Evolutionary conservation across 2,888 invertebrate species (phyloP).

Genomic region (Ophion ellenae): DNA sequence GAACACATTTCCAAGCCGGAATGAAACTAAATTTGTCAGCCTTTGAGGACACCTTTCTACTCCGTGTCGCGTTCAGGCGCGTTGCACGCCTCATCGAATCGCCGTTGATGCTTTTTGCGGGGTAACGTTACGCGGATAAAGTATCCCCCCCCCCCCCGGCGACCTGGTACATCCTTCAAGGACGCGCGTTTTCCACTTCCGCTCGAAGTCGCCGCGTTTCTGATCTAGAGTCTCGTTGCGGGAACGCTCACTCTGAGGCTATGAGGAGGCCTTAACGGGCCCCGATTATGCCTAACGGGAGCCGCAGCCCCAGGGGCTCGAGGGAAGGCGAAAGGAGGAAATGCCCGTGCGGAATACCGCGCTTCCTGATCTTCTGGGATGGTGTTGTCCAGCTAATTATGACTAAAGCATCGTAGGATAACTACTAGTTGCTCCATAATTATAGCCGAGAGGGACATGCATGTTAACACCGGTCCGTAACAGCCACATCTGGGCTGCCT

Average conservation of each 20-base stretch:
- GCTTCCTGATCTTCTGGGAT: slow-evolving; percentile 3
- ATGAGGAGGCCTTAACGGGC: background rate
- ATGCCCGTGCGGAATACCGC: slow-evolving; percentile 13
- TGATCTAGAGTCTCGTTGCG: background rate
- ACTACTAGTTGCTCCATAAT: background rate
- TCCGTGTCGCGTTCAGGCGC: slow-evolving; percentile 4
- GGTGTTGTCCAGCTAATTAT: slow-evolving; percentile 8
- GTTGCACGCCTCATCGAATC: slow-evolving; percentile 3
- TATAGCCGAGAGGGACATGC: background rate
- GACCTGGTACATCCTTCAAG: slow-evolving; percentile 33
- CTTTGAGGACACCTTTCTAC: slow-evolving; percentile 23
- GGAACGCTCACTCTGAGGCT: background rate
- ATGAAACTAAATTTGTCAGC: slow-evolving; percentile 42
- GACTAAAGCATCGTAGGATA: background rate
- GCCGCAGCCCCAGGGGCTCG: slow-evolving; percentile 56
- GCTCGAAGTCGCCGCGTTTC: too few relatives aligned
- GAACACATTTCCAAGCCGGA: slow-evolving; percentile 20
- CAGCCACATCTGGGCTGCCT: too few relatives aligned
- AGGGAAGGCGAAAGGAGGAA: slow-evolving; percentile 47
- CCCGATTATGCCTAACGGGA: background rate
- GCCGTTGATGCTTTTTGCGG: background rate
- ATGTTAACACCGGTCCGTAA: too few relatives aligned
- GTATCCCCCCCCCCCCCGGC: slow-evolving; percentile 29
- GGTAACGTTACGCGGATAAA: background rate
- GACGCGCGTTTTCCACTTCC: slow-evolving; percentile 5